phyloP scores from a whole-genome alignment of 1,140 invertebrate genomes.

The Pteromalus puparum region DNA sequence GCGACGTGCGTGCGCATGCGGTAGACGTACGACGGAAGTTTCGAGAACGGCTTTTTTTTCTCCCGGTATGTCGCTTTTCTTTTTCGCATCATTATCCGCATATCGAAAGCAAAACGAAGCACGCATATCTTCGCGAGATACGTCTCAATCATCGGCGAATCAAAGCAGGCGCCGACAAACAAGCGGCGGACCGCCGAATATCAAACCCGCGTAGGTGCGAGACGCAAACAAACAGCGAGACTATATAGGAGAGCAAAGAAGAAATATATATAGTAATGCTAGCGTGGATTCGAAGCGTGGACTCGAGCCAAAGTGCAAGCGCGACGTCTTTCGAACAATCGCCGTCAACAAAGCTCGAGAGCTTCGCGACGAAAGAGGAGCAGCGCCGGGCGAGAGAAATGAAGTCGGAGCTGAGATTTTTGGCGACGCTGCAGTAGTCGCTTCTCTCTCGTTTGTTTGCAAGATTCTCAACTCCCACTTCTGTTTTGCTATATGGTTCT shows the following conservation, averaged over 20 bases:
- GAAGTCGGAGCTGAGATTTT: neutral
- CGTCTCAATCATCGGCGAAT: neutral
- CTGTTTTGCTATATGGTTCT: too few relatives aligned
- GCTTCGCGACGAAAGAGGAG: slow-evolving; percentile 50
- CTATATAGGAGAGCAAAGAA: slow-evolving; percentile 12
- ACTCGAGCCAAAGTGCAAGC: slow-evolving; percentile 9
- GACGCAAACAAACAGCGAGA: slow-evolving; percentile 15
- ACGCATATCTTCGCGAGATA: neutral
- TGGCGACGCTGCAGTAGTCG: neutral
- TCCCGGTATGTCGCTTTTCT: neutral
- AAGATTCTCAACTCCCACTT: too few relatives aligned
- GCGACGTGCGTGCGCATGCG: slow-evolving; percentile 15
- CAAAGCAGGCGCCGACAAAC: neutral
- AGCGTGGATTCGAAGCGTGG: neutral
- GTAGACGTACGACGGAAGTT: neutral
- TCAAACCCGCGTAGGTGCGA: slow-evolving; percentile 35
- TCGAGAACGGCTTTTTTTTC: too few relatives aligned
- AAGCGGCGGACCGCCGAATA: slow-evolving; percentile 45
- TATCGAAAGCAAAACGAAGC: neutral
- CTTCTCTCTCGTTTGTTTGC: neutral
- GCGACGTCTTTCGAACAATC: slow-evolving; percentile 7
- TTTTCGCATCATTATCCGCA: neutral
- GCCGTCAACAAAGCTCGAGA: neutral
- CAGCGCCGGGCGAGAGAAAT: neutral
- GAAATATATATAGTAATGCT: neutral